A percentile compares a stretch with the other conserved stretches of the same genome.
Conservation (phyloP, 92 coral and sea anemone species). For the Porites cylindrica region DNA sequence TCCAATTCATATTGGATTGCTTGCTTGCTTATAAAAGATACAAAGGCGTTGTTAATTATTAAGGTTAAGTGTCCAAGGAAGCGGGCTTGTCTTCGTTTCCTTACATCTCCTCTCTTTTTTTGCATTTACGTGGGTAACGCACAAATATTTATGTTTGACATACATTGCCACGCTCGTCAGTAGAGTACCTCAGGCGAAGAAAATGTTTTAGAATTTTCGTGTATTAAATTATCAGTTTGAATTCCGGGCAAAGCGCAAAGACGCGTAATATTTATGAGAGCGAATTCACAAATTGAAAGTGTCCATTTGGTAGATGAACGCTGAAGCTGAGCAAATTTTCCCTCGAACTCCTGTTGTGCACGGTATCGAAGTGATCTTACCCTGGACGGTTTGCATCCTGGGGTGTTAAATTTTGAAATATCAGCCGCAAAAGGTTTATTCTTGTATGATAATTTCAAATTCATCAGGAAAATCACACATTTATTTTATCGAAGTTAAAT, state of each 20-base stretch:
- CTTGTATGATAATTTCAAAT: too few species aligned
- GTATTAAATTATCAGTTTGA: too few species aligned
- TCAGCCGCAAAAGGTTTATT: too few species aligned
- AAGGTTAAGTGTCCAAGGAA: conserved; percentile 2
- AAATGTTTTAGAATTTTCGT: neutral
- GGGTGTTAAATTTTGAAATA: too few species aligned
- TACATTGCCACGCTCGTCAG: conserved; percentile 15
- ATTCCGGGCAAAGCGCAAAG: neutral
- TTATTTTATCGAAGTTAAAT: too few species aligned
- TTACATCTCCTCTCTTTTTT: neutral
- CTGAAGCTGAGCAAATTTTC: too few species aligned
- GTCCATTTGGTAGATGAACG: too few species aligned
- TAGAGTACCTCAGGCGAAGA: neutral
- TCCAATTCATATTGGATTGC: neutral
- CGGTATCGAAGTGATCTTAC: too few species aligned
- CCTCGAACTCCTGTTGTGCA: too few species aligned
- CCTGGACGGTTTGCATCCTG: too few species aligned
- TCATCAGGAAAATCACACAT: too few species aligned
- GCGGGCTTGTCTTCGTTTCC: neutral
- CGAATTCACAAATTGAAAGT: neutral
- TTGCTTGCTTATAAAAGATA: neutral
- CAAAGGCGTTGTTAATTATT: neutral
- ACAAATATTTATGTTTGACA: conserved; percentile 48
- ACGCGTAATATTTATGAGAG: neutral
- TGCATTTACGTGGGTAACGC: neutral